Evolutionary conservation across 2,888 invertebrate genomes (phyloP).

Genomic region (Timema cristinae): DNA sequence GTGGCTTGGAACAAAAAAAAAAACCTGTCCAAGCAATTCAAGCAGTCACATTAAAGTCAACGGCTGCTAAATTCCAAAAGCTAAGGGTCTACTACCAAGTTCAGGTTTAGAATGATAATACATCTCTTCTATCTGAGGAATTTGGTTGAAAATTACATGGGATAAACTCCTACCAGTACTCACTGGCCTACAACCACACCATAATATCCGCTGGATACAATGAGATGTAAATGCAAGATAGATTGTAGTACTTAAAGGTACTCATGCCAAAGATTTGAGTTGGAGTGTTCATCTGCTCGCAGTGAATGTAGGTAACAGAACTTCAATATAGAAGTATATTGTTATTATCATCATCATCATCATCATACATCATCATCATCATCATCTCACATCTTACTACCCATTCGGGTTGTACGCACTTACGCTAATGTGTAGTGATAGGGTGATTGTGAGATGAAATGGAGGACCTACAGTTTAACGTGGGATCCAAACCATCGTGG

Average conservation of each 20-base stretch:
- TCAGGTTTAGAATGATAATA: background rate
- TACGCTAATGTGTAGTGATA: no score
- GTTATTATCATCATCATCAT: no score
- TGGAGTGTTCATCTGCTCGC: background rate
- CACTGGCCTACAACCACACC: background rate
- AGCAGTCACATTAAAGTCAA: background rate
- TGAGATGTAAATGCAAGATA: background rate
- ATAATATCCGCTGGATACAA: background rate
- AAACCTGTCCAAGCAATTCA: background rate
- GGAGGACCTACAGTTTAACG: no score
- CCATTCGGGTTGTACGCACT: no score
- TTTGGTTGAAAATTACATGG: background rate
- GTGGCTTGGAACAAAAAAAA: background rate
- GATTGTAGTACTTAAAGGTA: background rate
- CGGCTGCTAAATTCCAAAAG: background rate
- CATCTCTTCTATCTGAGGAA: background rate
- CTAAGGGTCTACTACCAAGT: constrained; percentile 6
- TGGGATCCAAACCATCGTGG: no score
- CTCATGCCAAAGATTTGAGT: background rate
- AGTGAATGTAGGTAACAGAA: background rate
- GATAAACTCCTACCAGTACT: background rate
- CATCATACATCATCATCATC: no score
- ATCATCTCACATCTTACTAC: no score
- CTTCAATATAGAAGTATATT: background rate
- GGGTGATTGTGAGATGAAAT: no score